These are phyloP conservation scores for Oreohelix idahoensis DNA, from an alignment of 1,140 invertebrate genomes.

Conservation along the genomic window DNA sequence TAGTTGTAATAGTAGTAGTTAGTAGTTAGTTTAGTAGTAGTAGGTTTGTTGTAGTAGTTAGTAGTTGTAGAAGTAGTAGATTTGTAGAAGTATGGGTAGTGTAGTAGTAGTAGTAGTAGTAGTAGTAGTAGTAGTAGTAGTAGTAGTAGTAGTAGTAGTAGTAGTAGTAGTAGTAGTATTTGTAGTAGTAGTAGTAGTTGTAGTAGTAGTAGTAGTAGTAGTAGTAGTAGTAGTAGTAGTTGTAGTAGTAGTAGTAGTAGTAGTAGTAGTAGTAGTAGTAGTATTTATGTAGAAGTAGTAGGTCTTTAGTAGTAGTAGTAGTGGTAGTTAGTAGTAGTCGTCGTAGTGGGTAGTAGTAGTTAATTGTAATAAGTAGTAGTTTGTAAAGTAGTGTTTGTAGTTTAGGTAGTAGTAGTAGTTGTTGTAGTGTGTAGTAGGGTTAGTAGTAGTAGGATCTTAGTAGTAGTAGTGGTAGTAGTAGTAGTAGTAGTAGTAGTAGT, in stretches of 20 bases:
- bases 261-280: slow-evolving; percentile 9
- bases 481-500: slow-evolving; percentile 7
- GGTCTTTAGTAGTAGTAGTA: not conserved
- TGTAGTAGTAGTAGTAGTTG: too few species aligned
- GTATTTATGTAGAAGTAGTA: not conserved
- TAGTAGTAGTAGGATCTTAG: too few species aligned
- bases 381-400: not conserved
- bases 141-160: not conserved
- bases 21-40: too few species aligned
- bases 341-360: slow-evolving; percentile 14
- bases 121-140: slow-evolving; percentile 6
- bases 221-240: slow-evolving; percentile 14
- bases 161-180: too few species aligned
- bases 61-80: too few species aligned
- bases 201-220: not conserved
- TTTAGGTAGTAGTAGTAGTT: not conserved
- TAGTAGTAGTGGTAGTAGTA: not conserved
- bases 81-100: not conserved
- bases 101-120: slow-evolving; percentile 9
- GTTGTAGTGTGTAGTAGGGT: not conserved
- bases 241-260: not conserved
- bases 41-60: too few species aligned
- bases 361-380: slow-evolving; percentile 22
- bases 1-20: too few species aligned
- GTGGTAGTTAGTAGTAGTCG: slow-evolving; percentile 13